Evolutionary conservation across 1,140 invertebrate genomes (phyloP), one percentile per base, ranked within the genome.

Genomic region (Grapholita molesta): DNA sequence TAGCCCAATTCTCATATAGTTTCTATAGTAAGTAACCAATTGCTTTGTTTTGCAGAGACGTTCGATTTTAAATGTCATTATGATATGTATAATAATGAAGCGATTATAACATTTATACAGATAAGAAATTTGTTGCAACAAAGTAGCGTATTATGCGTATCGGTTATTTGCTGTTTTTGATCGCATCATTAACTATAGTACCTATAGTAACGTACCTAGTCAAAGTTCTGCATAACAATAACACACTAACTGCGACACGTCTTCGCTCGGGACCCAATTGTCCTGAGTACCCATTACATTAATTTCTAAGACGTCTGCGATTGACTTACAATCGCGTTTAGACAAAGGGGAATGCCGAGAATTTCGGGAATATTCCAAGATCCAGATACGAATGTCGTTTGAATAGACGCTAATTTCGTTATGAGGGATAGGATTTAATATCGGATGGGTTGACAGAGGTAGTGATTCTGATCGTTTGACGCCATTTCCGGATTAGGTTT

Each of bases 231-330:
- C 18, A 48, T 6, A 18, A n/a, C n/a, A n/a, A 48, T 48, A 9
- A 21, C 3, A 21, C n/a, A 21, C 21, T 21, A 18, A 48, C 42
- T 48, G 8, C 64, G 18, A 65, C 15, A 18, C 15, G 15, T 24
- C 42, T 70, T 25, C 69, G 61, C 25, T n/a, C 15, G 67, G 64
- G 57, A 28, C 70, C 64, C 30, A 74, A 74, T 69, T 70, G 67
- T 75, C 79, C 79, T 79, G 80, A 82, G 75, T 76, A 70, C 68
- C 73, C 82, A 85, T 89, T 82, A 87, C 82, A 86, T 86, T 89
- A 87, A 84, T 89, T 81, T 79, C 79, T 74, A 30, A 71, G 70
- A 80, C 78, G 78, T 79, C 84, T 89, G 85, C 69, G 71, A 71
- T 68, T 78, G 83, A 86, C 80, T 83, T 79, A 77, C 79, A 81